Conservation (phyloP, 2,113 vertebrate genomes). For the Tachysurus fulvidraco region DNA sequence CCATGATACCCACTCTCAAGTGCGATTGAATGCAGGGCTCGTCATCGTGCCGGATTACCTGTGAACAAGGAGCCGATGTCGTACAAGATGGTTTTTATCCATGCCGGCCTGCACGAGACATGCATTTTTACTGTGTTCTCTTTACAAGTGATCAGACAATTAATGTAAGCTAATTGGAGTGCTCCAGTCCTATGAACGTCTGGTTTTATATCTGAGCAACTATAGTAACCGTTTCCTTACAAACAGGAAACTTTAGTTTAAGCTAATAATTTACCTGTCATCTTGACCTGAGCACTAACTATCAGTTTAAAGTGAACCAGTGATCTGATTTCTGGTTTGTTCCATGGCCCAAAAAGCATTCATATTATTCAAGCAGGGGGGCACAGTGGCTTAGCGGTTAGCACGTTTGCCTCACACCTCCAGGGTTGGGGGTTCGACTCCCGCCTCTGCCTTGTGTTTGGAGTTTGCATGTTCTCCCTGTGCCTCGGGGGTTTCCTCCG, state of each 20-base stretch:
- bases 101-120: neutral
- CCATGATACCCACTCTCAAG: neutral
- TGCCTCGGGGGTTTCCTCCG: too few relatives aligned
- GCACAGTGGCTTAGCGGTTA: too few relatives aligned
- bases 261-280: neutral
- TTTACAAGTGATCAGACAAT: neutral
- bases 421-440: too few relatives aligned
- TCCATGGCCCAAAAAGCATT: neutral
- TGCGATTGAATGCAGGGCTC: neutral
- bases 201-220: neutral
- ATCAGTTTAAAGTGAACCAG: neutral
- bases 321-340: neutral
- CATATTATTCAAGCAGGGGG: too few relatives aligned
- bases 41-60: neutral
- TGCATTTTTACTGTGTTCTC: neutral
- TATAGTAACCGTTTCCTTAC: neutral
- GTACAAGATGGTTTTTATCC: neutral
- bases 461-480: too few relatives aligned
- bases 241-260: neutral
- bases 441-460: too few relatives aligned
- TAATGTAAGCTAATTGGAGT: neutral
- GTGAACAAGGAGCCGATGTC: neutral
- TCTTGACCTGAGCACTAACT: neutral
- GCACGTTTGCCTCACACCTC: too few relatives aligned
- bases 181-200: neutral